Evolutionary conservation across 2,888 invertebrate genomes (phyloP).

Genomic region (Mesorhabditis belari): DNA sequence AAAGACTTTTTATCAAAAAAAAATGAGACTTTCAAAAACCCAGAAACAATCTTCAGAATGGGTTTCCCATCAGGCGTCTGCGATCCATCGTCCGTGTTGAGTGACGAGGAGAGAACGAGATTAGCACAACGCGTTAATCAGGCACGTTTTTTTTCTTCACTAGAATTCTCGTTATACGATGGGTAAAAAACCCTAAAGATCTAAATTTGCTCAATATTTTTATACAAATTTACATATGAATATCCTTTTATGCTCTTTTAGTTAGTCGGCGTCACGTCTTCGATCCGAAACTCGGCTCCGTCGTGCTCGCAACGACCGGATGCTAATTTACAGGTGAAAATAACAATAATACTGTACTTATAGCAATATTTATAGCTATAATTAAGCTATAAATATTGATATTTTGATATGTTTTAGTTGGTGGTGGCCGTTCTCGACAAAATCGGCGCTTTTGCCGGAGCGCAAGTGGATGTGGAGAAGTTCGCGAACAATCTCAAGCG

Average conservation of each 20-base stretch:
- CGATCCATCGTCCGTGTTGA: constrained; percentile 48
- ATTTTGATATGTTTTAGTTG: constrained; percentile 21
- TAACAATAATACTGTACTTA: not conserved
- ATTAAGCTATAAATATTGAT: not conserved
- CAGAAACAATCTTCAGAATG: too few species aligned
- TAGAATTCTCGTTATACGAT: too few species aligned
- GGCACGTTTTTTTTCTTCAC: constrained; percentile 8
- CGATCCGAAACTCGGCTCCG: constrained; percentile 45
- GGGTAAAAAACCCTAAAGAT: too few species aligned
- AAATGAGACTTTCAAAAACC: too few species aligned
- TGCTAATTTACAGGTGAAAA: constrained; percentile 33
- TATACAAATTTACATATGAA: not conserved
- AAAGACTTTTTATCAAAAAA: too few species aligned
- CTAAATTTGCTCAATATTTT: not conserved
- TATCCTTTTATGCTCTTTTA: constrained; percentile 8
- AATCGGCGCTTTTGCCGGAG: constrained; percentile 39
- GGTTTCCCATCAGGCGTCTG: constrained; percentile 21
- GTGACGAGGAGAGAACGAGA: constrained; percentile 40
- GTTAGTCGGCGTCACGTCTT: constrained; percentile 40
- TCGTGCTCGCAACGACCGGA: constrained; percentile 40
- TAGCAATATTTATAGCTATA: not conserved
- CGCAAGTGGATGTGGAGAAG: constrained; percentile 45
- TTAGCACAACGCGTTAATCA: constrained; percentile 41
- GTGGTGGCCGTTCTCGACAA: constrained; percentile 45
- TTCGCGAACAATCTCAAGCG: constrained; percentile 48